phyloP scores from a whole-genome alignment of 2,888 invertebrate species.

The Cephus pygmeus region DNA sequence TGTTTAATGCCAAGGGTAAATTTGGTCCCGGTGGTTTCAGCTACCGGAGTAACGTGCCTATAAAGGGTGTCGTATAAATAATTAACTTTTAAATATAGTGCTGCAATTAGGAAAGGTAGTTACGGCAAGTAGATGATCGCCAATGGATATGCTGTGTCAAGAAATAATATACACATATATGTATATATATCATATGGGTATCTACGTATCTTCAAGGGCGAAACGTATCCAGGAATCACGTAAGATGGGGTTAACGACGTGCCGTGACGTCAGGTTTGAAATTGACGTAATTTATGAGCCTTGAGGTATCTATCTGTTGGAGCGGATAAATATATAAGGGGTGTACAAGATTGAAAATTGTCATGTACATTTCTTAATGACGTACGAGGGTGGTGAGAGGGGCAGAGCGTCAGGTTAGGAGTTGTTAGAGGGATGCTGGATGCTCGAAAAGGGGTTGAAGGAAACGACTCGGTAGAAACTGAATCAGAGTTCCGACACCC shows the following conservation, averaged over 20 bases:
- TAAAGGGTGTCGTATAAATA: background rate
- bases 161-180: background rate
- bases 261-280: background rate
- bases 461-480: background rate
- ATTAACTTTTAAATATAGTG: background rate
- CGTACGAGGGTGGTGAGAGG: background rate
- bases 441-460: background rate
- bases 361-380: background rate
- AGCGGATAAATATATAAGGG: background rate
- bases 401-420: background rate
- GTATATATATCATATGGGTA: too few species aligned
- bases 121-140: background rate
- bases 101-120: background rate
- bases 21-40: background rate
- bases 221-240: background rate
- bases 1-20: background rate
- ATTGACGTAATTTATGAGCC: background rate
- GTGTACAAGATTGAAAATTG: background rate
- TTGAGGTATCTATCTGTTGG: background rate
- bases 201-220: background rate
- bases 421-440: background rate
- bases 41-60: background rate
- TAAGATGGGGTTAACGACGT: background rate
- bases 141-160: background rate
- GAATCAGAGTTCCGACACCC: constrained; percentile 17